A percentile compares a stretch with the other conserved stretches of the same genome.
These are phyloP conservation scores for Papilio elwesi DNA, from an alignment of 2,888 invertebrate species.

Conservation along the genomic window DNA sequence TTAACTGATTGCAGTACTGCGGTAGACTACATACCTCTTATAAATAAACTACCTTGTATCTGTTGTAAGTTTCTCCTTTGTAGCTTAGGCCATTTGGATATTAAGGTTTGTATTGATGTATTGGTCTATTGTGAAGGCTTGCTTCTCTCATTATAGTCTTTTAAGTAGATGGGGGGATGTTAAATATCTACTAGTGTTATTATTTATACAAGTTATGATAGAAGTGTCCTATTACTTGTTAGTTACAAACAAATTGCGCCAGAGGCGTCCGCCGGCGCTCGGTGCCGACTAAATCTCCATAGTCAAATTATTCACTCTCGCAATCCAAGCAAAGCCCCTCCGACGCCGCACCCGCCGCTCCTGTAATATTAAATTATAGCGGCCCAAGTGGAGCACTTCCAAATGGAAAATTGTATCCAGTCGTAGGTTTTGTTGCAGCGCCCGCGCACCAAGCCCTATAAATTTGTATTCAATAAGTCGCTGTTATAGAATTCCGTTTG, in stretches of 20 bases:
- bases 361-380: slow-evolving; percentile 83
- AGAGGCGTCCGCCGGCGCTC: slow-evolving; percentile 58
- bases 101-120: background rate
- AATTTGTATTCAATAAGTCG: slow-evolving; percentile 56
- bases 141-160: too few relatives aligned
- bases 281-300: slow-evolving; percentile 67
- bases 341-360: slow-evolving; percentile 62
- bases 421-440: slow-evolving; percentile 58
- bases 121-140: slow-evolving; percentile 22
- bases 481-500: slow-evolving; percentile 62
- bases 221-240: slow-evolving; percentile 58
- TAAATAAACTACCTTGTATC: background rate
- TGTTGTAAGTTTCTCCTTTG: background rate
- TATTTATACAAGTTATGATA: slow-evolving; percentile 54
- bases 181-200: background rate
- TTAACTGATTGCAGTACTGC: background rate
- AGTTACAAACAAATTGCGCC: slow-evolving; percentile 72
- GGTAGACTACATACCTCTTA: background rate
- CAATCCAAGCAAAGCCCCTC: slow-evolving; percentile 75
- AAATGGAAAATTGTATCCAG: slow-evolving; percentile 77
- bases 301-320: slow-evolving; percentile 81
- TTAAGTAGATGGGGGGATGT: too few relatives aligned
- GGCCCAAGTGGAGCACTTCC: slow-evolving; percentile 75
- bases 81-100: background rate
- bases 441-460: slow-evolving; percentile 59